Evolutionary conservation across 2,888 invertebrate genomes (phyloP).

Genomic region (Germaria angustata): DNA sequence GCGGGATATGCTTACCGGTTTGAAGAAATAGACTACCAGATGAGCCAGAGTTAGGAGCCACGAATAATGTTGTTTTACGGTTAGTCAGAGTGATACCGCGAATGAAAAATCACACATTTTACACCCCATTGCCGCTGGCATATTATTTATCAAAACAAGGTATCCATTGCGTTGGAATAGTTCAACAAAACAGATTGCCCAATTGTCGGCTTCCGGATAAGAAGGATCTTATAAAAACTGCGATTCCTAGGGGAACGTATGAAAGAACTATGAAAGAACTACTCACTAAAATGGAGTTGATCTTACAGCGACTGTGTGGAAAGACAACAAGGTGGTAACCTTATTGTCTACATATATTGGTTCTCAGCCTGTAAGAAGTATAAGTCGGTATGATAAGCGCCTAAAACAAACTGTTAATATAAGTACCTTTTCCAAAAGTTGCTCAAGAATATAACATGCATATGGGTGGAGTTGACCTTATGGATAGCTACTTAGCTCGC

Average conservation of each 20-base stretch:
- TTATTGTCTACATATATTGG: constrained; percentile 29
- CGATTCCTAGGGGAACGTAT: constrained; percentile 11
- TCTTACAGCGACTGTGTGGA: constrained; percentile 19
- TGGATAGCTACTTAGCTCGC: no score
- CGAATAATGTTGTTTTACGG: constrained; percentile 16
- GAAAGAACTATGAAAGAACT: constrained; percentile 35
- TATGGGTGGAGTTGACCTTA: no score
- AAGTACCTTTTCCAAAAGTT: constrained; percentile 15
- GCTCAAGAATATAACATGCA: constrained; percentile 30
- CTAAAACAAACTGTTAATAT: constrained; percentile 7
- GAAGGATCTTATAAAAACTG: constrained; percentile 2
- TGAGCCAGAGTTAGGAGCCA: neutral
- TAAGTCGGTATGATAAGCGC: constrained; percentile 8
- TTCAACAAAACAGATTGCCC: constrained; percentile 18
- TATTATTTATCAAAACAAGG: constrained; percentile 18
- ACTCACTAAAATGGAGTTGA: constrained; percentile 16
- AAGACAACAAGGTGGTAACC: constrained; percentile 16
- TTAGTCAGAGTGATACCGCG: constrained; percentile 8
- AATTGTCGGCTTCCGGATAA: neutral
- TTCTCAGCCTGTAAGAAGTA: constrained; percentile 12
- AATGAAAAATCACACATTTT: neutral
- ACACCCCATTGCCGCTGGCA: neutral
- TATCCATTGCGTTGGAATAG: constrained; percentile 6
- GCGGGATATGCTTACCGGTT: constrained; percentile 2
- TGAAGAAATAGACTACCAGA: neutral